A percentile compares a stretch with the other conserved stretches of the same genome.
These are phyloP conservation scores for Drosophila parvula DNA, from an alignment of 1,140 invertebrate genomes.

Conservation along the genomic window DNA sequence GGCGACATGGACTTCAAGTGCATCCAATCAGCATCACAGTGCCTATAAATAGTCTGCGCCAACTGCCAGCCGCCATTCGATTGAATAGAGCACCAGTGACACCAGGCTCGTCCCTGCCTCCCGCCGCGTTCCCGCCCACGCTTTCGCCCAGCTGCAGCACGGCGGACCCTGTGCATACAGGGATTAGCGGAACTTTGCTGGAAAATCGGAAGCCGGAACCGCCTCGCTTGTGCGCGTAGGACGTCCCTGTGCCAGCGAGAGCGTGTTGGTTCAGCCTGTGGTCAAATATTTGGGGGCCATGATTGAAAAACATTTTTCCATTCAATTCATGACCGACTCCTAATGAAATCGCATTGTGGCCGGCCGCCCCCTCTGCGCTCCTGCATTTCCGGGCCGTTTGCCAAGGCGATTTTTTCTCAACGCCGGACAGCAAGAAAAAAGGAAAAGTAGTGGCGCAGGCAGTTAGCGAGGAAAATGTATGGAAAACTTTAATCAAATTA, in stretches of 20 bases:
- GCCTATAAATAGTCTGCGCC: conserved; percentile 55
- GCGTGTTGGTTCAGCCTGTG: conserved; percentile 51
- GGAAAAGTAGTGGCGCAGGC: conserved; percentile 50
- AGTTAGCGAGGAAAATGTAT: conserved; percentile 46
- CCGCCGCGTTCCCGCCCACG: conserved; percentile 9
- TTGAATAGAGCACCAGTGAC: conserved; percentile 50
- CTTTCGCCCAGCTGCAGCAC: conserved; percentile 6
- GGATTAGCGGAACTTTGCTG: conserved; percentile 3
- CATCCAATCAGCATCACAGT: conserved; percentile 52
- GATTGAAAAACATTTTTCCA: conserved; percentile 59
- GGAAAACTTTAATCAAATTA: conserved; percentile 66
- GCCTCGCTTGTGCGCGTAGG: conserved; percentile 13
- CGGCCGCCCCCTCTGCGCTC: background rate
- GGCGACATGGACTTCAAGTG: conserved; percentile 46
- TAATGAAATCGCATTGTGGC: conserved; percentile 57
- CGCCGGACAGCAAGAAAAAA: conserved; percentile 28
- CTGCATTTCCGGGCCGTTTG: conserved; percentile 30
- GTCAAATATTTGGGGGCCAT: conserved; percentile 57
- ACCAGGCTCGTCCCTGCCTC: conserved; percentile 14
- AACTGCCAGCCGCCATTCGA: conserved; percentile 37
- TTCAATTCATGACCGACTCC: conserved; percentile 51
- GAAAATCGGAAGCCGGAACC: conserved; percentile 35
- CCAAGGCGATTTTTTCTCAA: conserved; percentile 39
- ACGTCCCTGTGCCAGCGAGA: conserved; percentile 1
- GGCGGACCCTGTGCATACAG: background rate